These are phyloP conservation scores for Neotragus pygmaeus DNA, from an alignment of 2,113 vertebrate genomes.

Conservation along the genomic window DNA sequence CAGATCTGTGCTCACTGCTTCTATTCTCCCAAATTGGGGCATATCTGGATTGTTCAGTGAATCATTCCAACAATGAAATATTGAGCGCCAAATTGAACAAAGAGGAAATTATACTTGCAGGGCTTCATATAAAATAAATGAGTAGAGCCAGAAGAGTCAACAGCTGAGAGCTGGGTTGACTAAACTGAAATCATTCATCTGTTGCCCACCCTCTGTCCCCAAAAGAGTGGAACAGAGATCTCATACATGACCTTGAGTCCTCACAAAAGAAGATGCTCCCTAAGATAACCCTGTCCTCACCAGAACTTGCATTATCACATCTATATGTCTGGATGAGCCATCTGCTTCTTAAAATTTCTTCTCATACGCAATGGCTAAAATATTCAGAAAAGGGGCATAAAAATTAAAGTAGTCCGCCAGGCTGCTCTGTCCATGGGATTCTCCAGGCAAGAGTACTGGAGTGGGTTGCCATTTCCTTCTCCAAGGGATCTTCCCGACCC, in stretches of 20 bases:
- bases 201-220: not conserved
- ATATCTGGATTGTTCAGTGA: not conserved
- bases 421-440: not conserved
- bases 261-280: not conserved
- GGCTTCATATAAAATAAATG: not conserved
- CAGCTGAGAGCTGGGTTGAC: not conserved
- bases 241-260: not conserved
- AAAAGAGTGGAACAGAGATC: not conserved
- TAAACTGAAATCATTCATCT: not conserved
- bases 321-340: not conserved
- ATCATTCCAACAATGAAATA: not conserved
- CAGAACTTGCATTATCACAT: not conserved
- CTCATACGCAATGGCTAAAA: not conserved
- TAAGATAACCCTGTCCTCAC: not conserved
- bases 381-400: not conserved
- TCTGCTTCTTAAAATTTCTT: not conserved
- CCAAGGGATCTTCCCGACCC: not conserved
- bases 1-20: not conserved
- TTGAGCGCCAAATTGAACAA: not conserved
- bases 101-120: not conserved
- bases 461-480: not conserved
- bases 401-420: not conserved
- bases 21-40: not conserved
- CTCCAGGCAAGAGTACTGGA: not conserved
- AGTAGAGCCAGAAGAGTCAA: not conserved